phyloP scores from a whole-genome alignment of 2,797 vertebrate species.

The Neosilurus hyrtlii region DNA sequence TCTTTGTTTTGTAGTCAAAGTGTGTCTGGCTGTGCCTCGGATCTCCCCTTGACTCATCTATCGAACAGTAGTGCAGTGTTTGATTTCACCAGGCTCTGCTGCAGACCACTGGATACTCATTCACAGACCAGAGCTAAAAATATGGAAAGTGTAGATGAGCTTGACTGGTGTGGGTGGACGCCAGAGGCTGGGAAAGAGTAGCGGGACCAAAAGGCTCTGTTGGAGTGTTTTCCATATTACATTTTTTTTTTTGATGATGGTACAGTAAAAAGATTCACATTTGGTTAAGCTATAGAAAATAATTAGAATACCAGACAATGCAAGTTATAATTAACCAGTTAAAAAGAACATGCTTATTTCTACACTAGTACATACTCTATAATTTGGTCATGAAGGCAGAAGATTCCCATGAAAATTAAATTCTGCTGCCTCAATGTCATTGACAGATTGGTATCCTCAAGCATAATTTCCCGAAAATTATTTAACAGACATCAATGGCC shows the following conservation, averaged over 20 bases:
- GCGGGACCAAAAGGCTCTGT: conserved; percentile 40
- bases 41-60: conserved; percentile 43
- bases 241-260: neutral
- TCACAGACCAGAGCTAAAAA: conserved; percentile 28
- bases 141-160: conserved; percentile 48
- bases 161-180: conserved; percentile 32
- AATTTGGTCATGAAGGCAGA: neutral
- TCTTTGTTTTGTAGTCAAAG: no score
- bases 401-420: conserved; percentile 5
- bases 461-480: neutral
- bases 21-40: neutral
- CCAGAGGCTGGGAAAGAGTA: conserved; percentile 32
- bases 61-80: conserved; percentile 41
- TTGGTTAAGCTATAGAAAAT: neutral
- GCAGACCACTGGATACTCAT: conserved; percentile 15
- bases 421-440: neutral
- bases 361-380: neutral
- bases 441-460: conserved; percentile 1
- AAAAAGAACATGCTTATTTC: neutral
- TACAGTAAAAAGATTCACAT: neutral
- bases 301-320: conserved; percentile 6
- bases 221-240: conserved; percentile 32
- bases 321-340: conserved; percentile 21
- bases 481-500: neutral
- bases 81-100: conserved; percentile 35